Evolutionary conservation across 2,888 invertebrate species (phyloP), one percentile per base, ranked within the genome.

Genomic region (Xylocampa areola): DNA sequence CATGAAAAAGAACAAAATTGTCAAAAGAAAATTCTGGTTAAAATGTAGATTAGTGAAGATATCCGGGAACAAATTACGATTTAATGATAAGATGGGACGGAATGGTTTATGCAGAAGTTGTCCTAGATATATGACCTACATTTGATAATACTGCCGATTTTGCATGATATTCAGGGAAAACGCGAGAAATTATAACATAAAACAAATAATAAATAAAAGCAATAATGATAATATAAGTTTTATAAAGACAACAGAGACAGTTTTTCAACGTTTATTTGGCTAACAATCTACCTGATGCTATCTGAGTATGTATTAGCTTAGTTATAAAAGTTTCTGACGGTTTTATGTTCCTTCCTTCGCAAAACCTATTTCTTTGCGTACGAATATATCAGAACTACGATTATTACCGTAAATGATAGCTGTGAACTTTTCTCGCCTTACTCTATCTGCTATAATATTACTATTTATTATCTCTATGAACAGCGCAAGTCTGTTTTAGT

Each of bases 311-410:
- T 21, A 64, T 64, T 53, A 48, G 53, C 39, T 48, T 48, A 48
- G 41, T 68, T 60, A 48, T 44, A 39, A 50, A 63, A 68, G 25
- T 66, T 68, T 40, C 39, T 23, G 67, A 64, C 53, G 43, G 54
- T 45, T 61, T 67, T 41, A 59, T 36, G 62, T 41, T 19, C 36
- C n/a, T 51, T 30, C 32, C 45, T 54, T 45, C 45, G 8, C 25
- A 40, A 40, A 61, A 29, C 17, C 35, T 41, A 29, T 43, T 36
- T 40, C 30, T 10, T 39, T 53, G 7, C 30, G 16, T 23, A 53
- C 16, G 30, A 45, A 50, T 60, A 53, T 44, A 43, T 45, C 23
- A 51, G 14, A 64, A 53, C 48, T 47, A 47, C 33, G 50, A 64
- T 54, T 60, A 64, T 54, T 21, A 35, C 44, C 35, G 10, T 27